Evolutionary conservation across 2,888 invertebrate genomes (phyloP).

Genomic region (Zygaena filipendulae): DNA sequence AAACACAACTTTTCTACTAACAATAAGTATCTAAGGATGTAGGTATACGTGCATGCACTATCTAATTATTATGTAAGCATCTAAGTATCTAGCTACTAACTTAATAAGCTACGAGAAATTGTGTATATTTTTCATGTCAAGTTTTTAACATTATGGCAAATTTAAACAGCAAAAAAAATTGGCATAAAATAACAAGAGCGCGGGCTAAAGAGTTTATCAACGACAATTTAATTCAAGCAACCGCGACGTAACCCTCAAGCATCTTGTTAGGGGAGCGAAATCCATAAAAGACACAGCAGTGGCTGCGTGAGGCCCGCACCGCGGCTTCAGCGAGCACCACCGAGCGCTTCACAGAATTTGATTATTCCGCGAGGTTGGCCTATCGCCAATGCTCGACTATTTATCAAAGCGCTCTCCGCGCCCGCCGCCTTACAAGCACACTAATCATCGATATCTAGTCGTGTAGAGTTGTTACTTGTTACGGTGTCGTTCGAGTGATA

Average conservation of each 20-base stretch:
- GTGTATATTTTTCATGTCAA: neutral
- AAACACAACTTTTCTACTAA: conserved; percentile 50
- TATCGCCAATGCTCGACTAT: conserved; percentile 62
- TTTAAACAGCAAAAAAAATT: conserved; percentile 34
- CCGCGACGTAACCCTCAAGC: conserved; percentile 45
- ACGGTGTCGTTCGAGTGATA: too few species aligned
- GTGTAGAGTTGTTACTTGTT: conserved; percentile 27
- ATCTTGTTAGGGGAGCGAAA: conserved; percentile 61
- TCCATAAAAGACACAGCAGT: conserved; percentile 62
- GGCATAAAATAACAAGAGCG: too few species aligned
- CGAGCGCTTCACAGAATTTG: conserved; percentile 59
- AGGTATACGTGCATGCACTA: too few species aligned
- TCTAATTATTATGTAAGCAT: too few species aligned
- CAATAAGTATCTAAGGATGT: too few species aligned
- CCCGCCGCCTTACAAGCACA: conserved; percentile 59
- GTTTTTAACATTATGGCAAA: too few species aligned
- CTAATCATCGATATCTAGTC: conserved; percentile 50
- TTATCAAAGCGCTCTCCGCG: conserved; percentile 56
- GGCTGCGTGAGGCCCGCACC: conserved; percentile 32
- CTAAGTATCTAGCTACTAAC: too few species aligned
- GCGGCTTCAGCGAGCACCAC: conserved; percentile 29
- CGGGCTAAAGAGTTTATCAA: conserved; percentile 50
- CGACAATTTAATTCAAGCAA: conserved; percentile 60
- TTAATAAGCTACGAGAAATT: too few species aligned
- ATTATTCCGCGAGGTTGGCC: conserved; percentile 68